These are phyloP conservation scores for Pyxicephalus adspersus DNA, from an alignment of 2,113 vertebrate species.

Conservation along the genomic window DNA sequence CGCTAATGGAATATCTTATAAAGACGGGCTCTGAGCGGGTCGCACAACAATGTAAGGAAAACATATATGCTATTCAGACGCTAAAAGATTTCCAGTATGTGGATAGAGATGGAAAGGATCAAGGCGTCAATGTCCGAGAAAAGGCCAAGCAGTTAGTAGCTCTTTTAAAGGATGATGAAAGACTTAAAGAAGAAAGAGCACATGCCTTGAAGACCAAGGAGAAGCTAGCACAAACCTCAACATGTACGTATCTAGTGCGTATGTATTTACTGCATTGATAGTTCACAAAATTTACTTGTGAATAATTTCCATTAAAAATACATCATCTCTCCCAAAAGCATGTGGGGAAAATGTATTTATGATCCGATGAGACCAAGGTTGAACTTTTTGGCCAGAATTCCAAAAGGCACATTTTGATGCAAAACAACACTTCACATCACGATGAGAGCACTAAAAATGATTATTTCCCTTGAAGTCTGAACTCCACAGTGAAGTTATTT, in stretches of 20 bases:
- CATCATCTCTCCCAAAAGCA: no score
- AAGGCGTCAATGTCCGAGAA: constrained; percentile 91
- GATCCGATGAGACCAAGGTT: no score
- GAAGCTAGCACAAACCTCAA: constrained; percentile 90
- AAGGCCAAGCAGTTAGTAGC: constrained; percentile 92
- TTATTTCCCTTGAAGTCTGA: no score
- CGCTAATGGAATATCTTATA: constrained; percentile 92
- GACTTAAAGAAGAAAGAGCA: constrained; percentile 86
- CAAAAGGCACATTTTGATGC: no score
- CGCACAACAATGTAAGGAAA: constrained; percentile 91
- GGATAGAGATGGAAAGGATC: constrained; percentile 91
- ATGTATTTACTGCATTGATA: no score
- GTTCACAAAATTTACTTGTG: no score
- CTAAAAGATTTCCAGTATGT: constrained; percentile 93
- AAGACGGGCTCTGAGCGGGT: constrained; percentile 93
- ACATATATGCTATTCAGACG: constrained; percentile 92
- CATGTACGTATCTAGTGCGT: constrained; percentile 69
- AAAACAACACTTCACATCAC: no score
- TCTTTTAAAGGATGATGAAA: constrained; percentile 87
- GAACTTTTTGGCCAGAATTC: no score
- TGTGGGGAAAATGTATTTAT: no score
- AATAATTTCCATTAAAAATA: no score
- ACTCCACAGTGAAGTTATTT: no score
- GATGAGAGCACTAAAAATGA: no score
- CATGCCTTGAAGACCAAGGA: constrained; percentile 95